A percentile compares a stretch with the other conserved stretches of the same genome.
Evolutionary conservation across 1,140 invertebrate species (phyloP).

Genomic region (Chionoecetes opilio): DNA sequence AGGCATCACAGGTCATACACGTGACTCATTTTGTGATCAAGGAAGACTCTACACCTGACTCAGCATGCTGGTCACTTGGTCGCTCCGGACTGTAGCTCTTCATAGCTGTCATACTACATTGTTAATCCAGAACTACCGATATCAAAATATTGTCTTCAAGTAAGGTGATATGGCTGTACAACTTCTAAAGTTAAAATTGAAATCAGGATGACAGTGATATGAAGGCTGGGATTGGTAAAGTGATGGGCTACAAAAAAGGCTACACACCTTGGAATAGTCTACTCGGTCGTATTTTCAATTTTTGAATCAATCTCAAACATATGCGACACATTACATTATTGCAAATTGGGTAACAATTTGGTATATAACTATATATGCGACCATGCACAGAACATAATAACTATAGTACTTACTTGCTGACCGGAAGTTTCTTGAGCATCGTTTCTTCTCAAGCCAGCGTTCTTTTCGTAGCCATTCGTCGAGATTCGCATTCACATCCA

Average conservation of each 20-base stretch:
- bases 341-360: no score
- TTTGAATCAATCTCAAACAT: no score
- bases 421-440: slow-evolving; percentile 39
- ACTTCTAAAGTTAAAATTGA: no score
- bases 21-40: background rate
- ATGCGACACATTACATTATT: no score
- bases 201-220: no score
- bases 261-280: no score
- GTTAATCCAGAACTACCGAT: background rate
- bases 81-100: background rate
- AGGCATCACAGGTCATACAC: background rate
- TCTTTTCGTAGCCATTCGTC: slow-evolving; percentile 72
- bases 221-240: no score
- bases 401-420: slow-evolving; percentile 58
- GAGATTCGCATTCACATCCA: slow-evolving; percentile 65
- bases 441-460: slow-evolving; percentile 73
- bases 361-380: no score
- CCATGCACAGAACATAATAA: no score
- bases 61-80: background rate
- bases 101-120: background rate
- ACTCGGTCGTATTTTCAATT: no score
- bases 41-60: background rate
- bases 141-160: background rate
- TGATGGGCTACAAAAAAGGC: no score
- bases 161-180: no score